Base-by-base conservation (phyloP, 2,888 invertebrate genomes). In the Tridacna gigas region DNA sequence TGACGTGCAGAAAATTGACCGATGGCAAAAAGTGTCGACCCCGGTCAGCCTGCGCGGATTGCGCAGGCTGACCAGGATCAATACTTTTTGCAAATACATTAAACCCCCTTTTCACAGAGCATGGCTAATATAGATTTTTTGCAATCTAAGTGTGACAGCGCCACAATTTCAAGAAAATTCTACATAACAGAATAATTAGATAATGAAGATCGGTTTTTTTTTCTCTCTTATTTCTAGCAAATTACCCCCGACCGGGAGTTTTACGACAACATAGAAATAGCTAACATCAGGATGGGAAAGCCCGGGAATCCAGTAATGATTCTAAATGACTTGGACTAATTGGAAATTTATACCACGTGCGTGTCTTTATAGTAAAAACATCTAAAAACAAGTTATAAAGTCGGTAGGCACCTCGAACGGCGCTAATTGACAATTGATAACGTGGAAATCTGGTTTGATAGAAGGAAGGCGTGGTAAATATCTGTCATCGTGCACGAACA, bases 261-360 rank as follows among this genome's bases (percentile, higher is more conserved):
- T 56, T 56, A 56, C 56, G 56, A 56, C 18, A 56, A 9, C 56
- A 15, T 20, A 20, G 2, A 56, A 56, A 56, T 56, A 56, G 56
- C 56, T 56, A 56, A 56, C 56, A 56, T 56, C 56, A 20, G 37
- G 37, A 37, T 37, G 37, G 37, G 37, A 37, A 37, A 37, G 56
- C 56, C 56, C 2, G 5, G 3, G 20, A 20, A 20, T 20, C 20
- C 20, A 11, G 20, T 56, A 56, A 56, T 56, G 56, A 56, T 56
- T 56, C 56, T 20, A 56, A 56, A 56, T 56, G 56, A 56, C 56
- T 56, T 56, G 56, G 20, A 56, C 56, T 56, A 56, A 56, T 56
- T 56, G 56, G 56, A 56, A 56, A 11, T 56, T 56, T 56, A 56
- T 56, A 56, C 56, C 56, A 56, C 11, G 56, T 56, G 56, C 56